Base-by-base conservation (phyloP, 2,797 vertebrate genomes). In the Propithecus deckenii region DNA sequence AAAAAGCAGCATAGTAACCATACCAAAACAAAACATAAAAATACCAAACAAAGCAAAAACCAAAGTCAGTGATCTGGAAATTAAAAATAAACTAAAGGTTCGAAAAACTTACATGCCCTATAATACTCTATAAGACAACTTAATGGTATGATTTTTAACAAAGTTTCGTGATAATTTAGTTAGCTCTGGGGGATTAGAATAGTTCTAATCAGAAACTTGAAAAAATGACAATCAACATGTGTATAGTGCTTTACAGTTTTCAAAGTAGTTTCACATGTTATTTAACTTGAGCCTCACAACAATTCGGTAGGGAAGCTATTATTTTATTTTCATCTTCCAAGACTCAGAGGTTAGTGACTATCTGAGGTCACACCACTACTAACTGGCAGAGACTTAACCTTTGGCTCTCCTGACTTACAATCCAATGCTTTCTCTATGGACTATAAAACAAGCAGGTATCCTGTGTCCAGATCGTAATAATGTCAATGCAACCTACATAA, bases 161-260 rank as follows among this genome's bases (percentile, higher is more conserved):
- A 85, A 52, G 32, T 72, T 92, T 94, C 30, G 57, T 55, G 30
- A n/a, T 78, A 94, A 94, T 85, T 91, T 48, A 87, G 28, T 84
- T 55, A 92, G 57, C 61, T 48, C 67, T 81, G 23, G 72, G 32
- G 23, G 22, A 75, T 76, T 55, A 41, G 89, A 67, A 71, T 79
- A 76, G 22, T 67, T 94, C 41, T 88, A 71, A 57, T 48, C 59
- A 76, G 80, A 89, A 94, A 55, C 74, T 89, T 89, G n/a, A 71
- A n/a, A 74, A 94, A 76, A 71, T n/a, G 61, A 30, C 89, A 76
- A 61, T 9, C 52, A 63, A 75, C 8, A 32, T 90, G 86, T 89
- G 67, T 57, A 81, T n/a, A 20, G 35, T 61, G 48, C 43, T 88
- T 94, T 61, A 61, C 1, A 48, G 41, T 88, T 85, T 96, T 52